Evolutionary conservation across 2,113 vertebrate genomes (phyloP).

Genomic region (Corydoras maculifer): DNA sequence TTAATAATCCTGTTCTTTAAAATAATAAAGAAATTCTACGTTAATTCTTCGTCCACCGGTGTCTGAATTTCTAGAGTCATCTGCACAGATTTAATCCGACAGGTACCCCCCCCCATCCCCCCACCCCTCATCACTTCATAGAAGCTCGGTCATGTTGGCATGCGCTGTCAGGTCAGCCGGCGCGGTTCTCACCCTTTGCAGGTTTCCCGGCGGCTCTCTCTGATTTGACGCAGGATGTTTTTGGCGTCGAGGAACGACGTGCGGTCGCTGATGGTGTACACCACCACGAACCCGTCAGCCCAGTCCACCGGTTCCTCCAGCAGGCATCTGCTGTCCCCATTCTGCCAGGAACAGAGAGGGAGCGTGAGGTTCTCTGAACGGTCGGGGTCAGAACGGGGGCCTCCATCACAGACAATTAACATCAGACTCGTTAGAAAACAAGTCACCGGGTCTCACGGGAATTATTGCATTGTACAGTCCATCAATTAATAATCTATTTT

Average conservation of each 20-base stretch:
- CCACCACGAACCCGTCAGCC: slow-evolving; percentile 69
- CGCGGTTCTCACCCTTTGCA: slow-evolving; percentile 64
- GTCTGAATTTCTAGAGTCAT: too few relatives aligned
- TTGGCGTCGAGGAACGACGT: slow-evolving; percentile 64
- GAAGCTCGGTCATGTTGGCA: slow-evolving; percentile 33
- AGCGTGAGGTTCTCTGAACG: slow-evolving; percentile 11
- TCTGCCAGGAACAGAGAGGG: slow-evolving; percentile 44
- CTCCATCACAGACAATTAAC: slow-evolving; percentile 17
- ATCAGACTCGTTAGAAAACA: neutral
- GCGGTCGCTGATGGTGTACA: slow-evolving; percentile 69
- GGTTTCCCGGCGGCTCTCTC: slow-evolving; percentile 54
- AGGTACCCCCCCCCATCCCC: slow-evolving; percentile 1
- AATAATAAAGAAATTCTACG: too few relatives aligned
- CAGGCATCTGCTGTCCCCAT: slow-evolving; percentile 55
- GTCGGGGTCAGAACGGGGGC: neutral
- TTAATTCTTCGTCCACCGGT: too few relatives aligned
- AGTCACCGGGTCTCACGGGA: neutral
- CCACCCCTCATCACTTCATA: slow-evolving; percentile 47
- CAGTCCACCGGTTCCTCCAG: slow-evolving; percentile 66
- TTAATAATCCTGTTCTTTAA: too few relatives aligned
- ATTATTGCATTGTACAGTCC: too few relatives aligned
- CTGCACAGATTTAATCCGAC: too few relatives aligned
- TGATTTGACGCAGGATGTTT: slow-evolving; percentile 62
- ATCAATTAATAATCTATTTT: too few relatives aligned
- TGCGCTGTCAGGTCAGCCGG: slow-evolving; percentile 30